Evolutionary conservation across 2,797 vertebrate species (phyloP), one percentile per base, ranked within the genome.

Genomic region (Mormyrus proboscirostris): DNA sequence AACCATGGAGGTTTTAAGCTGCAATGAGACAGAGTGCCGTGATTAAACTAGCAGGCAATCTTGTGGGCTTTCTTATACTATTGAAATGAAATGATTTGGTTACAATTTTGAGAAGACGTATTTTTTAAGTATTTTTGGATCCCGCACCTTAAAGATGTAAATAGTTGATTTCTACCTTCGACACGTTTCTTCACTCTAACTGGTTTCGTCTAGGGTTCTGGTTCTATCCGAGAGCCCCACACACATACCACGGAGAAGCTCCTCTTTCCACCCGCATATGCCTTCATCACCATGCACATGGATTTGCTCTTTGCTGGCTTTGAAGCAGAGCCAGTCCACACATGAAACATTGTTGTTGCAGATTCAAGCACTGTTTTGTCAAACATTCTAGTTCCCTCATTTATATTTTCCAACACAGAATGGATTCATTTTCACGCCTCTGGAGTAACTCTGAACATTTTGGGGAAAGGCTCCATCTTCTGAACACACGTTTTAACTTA

Each of bases 331-430:
- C 92, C 93, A 91, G 73, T 25, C 6, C 62, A 86, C 59, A 76
- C 83, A 85, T 69, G 87, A 88, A 89, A 89, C 73, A 90, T 91
- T 90, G 87, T 92, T 92, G 84, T 90, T 89, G 38, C 82, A 88
- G 87, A 88, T 86, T 86, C 59, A 51, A 53, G n/a, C 25, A 88
- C 51, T 88, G 86, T 83, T 89, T 87, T 82, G 84, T 88, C 90
- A 88, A 90, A 89, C 88, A 91, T 91, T 90, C 92, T 91, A 76
- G 8, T 38, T 85, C 47, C 65, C 62, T 55, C 25, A 53, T 89
- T 73, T 59, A 84, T 85, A 89, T 62, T 88, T 73, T 86, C 62
- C 50, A 55, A 69, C 88, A 89, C 86, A 90, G 88, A 90, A 87
- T 1, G 33, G 90, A 91, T 73, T 83, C 69, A 86, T 29, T 59